Percentiles rank a stretch among this genome's conserved stretches.
Evolutionary conservation across 2,797 vertebrate genomes (phyloP).

Genomic region (Morus bassanus): DNA sequence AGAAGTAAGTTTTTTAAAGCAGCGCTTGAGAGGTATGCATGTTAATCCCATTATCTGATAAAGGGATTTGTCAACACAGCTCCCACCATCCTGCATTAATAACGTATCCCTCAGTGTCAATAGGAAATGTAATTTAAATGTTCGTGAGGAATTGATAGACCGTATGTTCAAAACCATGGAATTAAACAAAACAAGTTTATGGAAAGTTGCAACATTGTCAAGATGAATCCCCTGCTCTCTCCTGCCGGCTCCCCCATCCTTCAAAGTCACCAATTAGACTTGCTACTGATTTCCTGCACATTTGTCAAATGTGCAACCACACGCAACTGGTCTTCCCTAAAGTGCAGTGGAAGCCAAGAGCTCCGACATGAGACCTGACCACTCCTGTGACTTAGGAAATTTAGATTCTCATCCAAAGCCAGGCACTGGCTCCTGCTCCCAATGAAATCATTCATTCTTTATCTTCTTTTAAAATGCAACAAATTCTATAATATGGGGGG

Average conservation of each 20-base stretch:
- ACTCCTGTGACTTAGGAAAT: neutral
- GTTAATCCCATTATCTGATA: slow-evolving; percentile 77
- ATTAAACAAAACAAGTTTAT: slow-evolving; percentile 64
- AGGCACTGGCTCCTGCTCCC: neutral
- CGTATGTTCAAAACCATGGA: slow-evolving; percentile 17
- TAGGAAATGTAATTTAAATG: slow-evolving; percentile 69
- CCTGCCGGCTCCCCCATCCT: neutral
- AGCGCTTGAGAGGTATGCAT: neutral
- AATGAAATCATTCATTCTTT: neutral
- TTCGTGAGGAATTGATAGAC: slow-evolving; percentile 33
- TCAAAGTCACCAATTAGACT: neutral
- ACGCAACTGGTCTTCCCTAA: neutral
- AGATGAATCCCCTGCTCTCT: neutral
- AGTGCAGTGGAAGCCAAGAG: rapidly evolving
- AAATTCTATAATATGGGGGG: neutral
- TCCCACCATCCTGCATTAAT: slow-evolving; percentile 52
- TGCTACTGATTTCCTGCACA: neutral
- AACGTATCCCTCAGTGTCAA: neutral
- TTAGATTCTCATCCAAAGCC: neutral
- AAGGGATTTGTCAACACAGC: slow-evolving; percentile 70
- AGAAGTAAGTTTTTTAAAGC: slow-evolving; percentile 62
- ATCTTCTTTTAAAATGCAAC: neutral
- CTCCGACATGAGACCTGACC: rapidly evolving
- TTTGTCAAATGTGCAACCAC: neutral
- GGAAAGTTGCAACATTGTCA: slow-evolving; percentile 1